A percentile compares a stretch with the other conserved stretches of the same genome.
phyloP scores from a whole-genome alignment of 2,113 vertebrate species.

The Oenanthe melanoleuca region DNA sequence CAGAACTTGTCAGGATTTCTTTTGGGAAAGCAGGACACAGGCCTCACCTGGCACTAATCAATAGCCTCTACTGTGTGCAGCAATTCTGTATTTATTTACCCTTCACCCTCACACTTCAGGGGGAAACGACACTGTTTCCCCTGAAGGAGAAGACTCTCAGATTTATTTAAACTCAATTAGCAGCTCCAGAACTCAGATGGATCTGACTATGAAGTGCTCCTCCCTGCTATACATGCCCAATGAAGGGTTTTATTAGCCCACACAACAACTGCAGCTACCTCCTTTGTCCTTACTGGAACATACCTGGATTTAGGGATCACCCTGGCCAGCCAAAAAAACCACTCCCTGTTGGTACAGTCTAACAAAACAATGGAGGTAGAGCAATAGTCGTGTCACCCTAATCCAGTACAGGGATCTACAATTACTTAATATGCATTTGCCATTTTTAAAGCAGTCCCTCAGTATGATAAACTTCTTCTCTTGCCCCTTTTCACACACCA shows the following conservation, averaged over 20 bases:
- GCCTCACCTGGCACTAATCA: not conserved
- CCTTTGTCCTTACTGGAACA: not conserved
- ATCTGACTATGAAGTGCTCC: fast-evolving
- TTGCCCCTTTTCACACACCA: not conserved
- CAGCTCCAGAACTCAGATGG: not conserved
- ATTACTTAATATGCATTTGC: not conserved
- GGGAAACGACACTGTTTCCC: not conserved
- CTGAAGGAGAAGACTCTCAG: not conserved
- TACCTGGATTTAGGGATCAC: not conserved
- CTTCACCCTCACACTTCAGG: not conserved
- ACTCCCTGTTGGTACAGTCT: not conserved
- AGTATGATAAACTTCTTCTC: not conserved
- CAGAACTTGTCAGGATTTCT: not conserved
- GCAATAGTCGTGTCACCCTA: not conserved
- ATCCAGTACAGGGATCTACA: not conserved
- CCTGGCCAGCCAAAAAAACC: not conserved
- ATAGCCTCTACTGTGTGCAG: not conserved
- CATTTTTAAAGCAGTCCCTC: not conserved
- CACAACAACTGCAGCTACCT: not conserved
- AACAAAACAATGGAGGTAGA: not conserved
- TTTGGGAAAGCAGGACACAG: not conserved
- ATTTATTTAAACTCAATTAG: not conserved
- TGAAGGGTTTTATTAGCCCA: not conserved
- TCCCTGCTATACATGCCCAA: not conserved
- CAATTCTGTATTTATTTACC: not conserved